Evolutionary conservation across 2,113 vertebrate species (phyloP).

Genomic region (Lanius ludovicianus): DNA sequence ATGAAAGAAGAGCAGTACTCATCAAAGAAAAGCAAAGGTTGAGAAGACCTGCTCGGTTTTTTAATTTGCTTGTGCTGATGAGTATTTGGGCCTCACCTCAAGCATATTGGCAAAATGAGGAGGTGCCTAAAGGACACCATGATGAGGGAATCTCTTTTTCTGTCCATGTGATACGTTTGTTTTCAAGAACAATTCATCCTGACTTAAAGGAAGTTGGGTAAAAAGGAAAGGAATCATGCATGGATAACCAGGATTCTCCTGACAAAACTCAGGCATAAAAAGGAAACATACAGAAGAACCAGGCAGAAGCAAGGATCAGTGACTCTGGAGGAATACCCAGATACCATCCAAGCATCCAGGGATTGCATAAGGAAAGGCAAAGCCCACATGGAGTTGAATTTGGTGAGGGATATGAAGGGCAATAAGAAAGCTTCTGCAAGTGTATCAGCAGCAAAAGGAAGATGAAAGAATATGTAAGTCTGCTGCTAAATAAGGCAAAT

Average conservation of each 20-base stretch:
- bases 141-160: background rate
- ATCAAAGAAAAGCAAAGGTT: background rate
- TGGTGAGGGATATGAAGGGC: background rate
- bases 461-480: background rate
- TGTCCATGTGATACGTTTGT: fast-evolving
- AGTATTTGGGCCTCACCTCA: background rate
- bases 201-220: background rate
- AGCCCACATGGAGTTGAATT: background rate
- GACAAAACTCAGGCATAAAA: background rate
- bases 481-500: background rate
- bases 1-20: background rate
- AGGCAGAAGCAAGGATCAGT: background rate
- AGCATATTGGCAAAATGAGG: background rate
- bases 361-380: fast-evolving
- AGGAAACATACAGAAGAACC: background rate
- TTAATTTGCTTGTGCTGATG: background rate
- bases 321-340: background rate
- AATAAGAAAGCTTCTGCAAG: background rate
- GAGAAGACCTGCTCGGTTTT: background rate
- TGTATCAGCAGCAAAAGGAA: background rate
- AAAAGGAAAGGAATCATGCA: background rate
- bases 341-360: background rate
- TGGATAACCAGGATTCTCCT: background rate
- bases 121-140: background rate
- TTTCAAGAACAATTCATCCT: background rate